Percentiles rank a stretch among this genome's conserved stretches.
Conservation (phyloP, 2,113 vertebrate species). For the Pedetes capensis region DNA sequence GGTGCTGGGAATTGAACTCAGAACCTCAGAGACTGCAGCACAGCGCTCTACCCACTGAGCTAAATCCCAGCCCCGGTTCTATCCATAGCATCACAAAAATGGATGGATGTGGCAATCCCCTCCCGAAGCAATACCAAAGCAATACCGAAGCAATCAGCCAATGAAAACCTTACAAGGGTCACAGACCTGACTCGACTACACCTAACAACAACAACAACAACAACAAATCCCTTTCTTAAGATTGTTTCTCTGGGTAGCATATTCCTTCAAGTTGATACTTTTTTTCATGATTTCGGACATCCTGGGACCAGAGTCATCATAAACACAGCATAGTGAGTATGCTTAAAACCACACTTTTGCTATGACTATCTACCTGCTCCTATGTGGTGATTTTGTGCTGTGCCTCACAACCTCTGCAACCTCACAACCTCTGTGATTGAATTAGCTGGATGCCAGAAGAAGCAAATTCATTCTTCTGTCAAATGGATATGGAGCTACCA, state of each 20-base stretch:
- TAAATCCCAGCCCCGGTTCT: too few species aligned
- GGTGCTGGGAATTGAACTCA: too few species aligned
- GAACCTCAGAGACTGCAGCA: too few species aligned
- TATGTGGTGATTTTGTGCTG: background rate
- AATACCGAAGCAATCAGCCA: too few species aligned
- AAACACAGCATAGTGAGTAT: background rate
- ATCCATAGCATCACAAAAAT: too few species aligned
- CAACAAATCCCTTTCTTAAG: background rate
- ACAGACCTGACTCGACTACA: too few species aligned
- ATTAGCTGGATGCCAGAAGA: background rate
- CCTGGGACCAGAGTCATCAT: background rate
- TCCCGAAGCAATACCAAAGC: too few species aligned
- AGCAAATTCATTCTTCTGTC: background rate
- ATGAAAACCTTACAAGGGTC: too few species aligned
- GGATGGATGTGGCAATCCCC: too few species aligned
- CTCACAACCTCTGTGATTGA: background rate
- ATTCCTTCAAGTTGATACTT: background rate
- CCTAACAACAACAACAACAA: too few species aligned
- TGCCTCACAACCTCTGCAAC: background rate
- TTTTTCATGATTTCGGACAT: background rate
- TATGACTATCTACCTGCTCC: rapidly evolving
- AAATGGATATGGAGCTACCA: background rate
- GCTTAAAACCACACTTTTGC: background rate
- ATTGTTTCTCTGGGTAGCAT: background rate
- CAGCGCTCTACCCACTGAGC: too few species aligned